Evolutionary conservation across 2,797 vertebrate species (phyloP).

Genomic region (Paratrypauchen microcephalus): DNA sequence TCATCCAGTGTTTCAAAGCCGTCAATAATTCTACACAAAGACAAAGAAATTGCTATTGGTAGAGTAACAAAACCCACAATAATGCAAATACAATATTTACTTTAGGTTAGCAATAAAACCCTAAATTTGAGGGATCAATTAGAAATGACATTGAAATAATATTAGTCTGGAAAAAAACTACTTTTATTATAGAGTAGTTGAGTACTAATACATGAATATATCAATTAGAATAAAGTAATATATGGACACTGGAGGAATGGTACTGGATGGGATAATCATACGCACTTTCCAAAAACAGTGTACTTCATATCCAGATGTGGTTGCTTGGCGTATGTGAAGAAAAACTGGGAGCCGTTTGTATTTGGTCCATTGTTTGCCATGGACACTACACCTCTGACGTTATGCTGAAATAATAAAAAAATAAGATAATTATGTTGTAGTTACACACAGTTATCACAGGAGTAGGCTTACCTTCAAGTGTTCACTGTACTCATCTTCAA

Average conservation of each 20-base stretch:
- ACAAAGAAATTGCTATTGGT: neutral
- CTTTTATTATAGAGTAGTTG: neutral
- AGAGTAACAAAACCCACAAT: too few species aligned
- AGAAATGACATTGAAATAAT: neutral
- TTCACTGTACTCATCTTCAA: slow-evolving; percentile 97
- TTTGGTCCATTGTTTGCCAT: slow-evolving; percentile 98
- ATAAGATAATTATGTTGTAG: neutral
- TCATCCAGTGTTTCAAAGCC: slow-evolving; percentile 96
- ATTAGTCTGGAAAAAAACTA: neutral
- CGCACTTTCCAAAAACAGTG: slow-evolving; percentile 92
- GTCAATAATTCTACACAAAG: slow-evolving; percentile 87
- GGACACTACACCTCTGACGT: slow-evolving; percentile 94
- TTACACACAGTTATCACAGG: neutral
- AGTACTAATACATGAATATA: neutral
- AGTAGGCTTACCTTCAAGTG: slow-evolving; percentile 86
- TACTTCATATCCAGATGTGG: slow-evolving; percentile 99
- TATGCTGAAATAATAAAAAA: slow-evolving; percentile 80
- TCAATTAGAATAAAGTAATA: too few species aligned
- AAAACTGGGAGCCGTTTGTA: slow-evolving; percentile 95
- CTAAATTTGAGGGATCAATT: neutral
- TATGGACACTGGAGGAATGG: too few species aligned
- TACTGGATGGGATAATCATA: neutral
- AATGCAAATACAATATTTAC: neutral
- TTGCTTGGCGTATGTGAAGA: slow-evolving; percentile 96
- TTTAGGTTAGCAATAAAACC: neutral